Evolutionary conservation across 2,888 invertebrate species (phyloP).

Genomic region (Linhomoeus sp.): DNA sequence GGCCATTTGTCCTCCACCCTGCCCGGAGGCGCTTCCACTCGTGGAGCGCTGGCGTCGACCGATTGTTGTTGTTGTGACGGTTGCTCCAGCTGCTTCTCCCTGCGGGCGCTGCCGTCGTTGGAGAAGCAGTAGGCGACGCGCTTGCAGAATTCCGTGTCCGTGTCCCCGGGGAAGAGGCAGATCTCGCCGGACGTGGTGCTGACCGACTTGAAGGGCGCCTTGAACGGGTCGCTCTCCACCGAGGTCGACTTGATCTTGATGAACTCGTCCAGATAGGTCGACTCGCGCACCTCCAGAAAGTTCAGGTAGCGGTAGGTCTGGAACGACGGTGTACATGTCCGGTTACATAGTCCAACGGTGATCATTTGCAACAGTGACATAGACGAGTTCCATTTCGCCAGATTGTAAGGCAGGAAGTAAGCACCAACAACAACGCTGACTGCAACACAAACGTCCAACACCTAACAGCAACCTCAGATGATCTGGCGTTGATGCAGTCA

Average conservation of each 20-base stretch:
- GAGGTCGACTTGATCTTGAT: slow-evolving; percentile 1
- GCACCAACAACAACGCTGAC: too few relatives aligned
- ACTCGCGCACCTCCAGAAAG: slow-evolving; percentile 3
- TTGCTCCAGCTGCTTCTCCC: too few relatives aligned
- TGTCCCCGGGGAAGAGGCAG: not conserved
- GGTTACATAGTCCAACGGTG: not conserved
- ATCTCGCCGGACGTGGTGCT: not conserved
- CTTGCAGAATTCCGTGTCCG: slow-evolving; percentile 3
- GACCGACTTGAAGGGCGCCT: slow-evolving; percentile 1
- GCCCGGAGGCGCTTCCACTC: too few relatives aligned
- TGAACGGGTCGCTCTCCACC: not conserved
- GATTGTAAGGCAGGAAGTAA: too few relatives aligned
- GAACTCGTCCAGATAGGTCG: slow-evolving; percentile 1
- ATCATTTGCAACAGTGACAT: too few relatives aligned
- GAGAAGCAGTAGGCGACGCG: too few relatives aligned
- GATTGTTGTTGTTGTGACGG: too few relatives aligned
- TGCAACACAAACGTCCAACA: too few relatives aligned
- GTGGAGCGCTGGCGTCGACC: too few relatives aligned
- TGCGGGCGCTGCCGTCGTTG: too few relatives aligned
- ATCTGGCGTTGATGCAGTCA: not conserved
- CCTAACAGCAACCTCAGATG: not conserved
- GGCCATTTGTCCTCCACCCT: too few relatives aligned
- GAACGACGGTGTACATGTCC: not conserved
- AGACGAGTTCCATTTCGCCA: too few relatives aligned
- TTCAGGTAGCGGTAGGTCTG: not conserved